Evolutionary conservation across 2,888 invertebrate species (phyloP), one percentile per base, ranked within the genome.

Genomic region (Operophtera brumata): DNA sequence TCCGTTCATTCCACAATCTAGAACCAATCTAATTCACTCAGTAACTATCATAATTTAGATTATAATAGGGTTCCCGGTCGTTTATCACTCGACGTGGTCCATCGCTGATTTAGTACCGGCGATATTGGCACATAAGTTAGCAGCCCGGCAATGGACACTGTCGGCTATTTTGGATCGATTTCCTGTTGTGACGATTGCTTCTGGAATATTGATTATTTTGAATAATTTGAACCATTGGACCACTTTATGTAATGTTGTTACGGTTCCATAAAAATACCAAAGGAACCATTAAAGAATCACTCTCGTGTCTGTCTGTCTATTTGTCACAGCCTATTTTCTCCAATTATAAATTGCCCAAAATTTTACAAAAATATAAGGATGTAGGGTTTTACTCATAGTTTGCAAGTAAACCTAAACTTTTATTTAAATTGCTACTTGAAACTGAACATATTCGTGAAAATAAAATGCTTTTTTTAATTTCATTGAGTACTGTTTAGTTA

Each of bases 51-150:
- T 51, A 53, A 50, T 26, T 55, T 36, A 49, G 50, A 49, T 54
- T 30, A 47, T 55, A 50, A 47, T 55, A 50, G 39, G 45, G 36
- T 35, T 14, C 26, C 52, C 36, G 57, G 61, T 6, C 59, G 57
- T 56, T 47, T 30, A 47, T 56, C 50, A 44, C 30, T 32, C 25
- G 14, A 26, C 67, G 67, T 59, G 64, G 72, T 77, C 76, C 77
- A 77, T 77, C 59, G 75, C 75, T 80, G 82, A 82, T 80, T 77
- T 78, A 82, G 71, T 78, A 63, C 59, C 57, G 57, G 49, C 49
- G 69, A 80, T 76, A 83, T 84, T 82, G 82, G 76, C 71, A 70
- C 77, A 78, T 81, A 80, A 71, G 78, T 83, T 77, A 80, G 69
- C 67, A 49, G 57, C 65, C n/a, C 64, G 65, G 69, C 76, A 73